phyloP scores from a whole-genome alignment of 2,113 vertebrate genomes.

The Sterrhoptilus dennistouni region DNA sequence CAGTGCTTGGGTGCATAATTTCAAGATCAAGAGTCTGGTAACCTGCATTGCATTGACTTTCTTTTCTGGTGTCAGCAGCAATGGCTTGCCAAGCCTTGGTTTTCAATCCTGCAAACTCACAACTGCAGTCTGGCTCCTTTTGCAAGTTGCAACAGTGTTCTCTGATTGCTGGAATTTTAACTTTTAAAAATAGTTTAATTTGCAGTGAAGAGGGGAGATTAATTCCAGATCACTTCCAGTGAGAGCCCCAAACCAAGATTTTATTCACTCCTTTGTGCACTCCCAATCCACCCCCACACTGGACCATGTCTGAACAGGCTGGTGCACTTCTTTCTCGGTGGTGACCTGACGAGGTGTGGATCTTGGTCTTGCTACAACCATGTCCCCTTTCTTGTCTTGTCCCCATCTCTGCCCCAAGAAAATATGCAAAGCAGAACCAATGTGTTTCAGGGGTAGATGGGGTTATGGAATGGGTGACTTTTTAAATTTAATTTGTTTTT shows the following conservation, averaged over 20 bases:
- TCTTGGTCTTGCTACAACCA: not conserved
- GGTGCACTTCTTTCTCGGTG: accelerated
- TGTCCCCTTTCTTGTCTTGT: accelerated
- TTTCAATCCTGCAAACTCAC: not conserved
- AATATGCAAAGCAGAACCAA: not conserved
- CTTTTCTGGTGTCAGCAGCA: not conserved
- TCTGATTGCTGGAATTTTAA: not conserved
- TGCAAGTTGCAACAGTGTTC: not conserved
- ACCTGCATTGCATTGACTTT: not conserved
- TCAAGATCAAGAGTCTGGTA: not conserved
- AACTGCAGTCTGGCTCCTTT: slow-evolving; percentile 1
- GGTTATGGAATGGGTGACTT: not conserved
- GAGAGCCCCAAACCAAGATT: not conserved
- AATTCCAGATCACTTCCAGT: not conserved
- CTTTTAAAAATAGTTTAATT: not conserved
- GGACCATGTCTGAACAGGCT: not conserved
- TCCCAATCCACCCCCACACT: not conserved
- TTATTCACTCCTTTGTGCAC: not conserved
- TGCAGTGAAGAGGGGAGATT: not conserved
- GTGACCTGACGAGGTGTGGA: not conserved
- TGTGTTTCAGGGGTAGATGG: not conserved
- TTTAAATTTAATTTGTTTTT: not conserved
- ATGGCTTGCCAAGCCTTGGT: not conserved
- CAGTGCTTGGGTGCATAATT: not conserved
- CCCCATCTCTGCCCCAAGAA: not conserved